Conservation (phyloP, 2,113 vertebrate genomes). For the Podilymbus podiceps region DNA sequence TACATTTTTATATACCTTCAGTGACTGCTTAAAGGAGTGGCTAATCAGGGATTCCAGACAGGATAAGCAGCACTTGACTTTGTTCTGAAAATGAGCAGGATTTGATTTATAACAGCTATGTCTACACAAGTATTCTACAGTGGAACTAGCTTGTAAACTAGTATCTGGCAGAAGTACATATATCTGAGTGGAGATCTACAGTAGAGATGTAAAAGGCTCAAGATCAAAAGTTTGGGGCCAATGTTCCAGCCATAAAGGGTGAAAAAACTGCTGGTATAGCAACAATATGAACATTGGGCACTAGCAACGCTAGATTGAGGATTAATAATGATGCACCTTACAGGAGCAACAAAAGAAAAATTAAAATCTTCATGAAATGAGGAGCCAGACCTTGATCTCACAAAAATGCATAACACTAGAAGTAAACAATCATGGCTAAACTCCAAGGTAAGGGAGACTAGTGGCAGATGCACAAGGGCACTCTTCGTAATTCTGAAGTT, state of each 20-base stretch:
- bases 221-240: background rate
- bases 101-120: background rate
- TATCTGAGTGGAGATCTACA: background rate
- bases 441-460: background rate
- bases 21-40: background rate
- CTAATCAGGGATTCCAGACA: background rate
- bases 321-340: background rate
- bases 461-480: background rate
- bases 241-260: background rate
- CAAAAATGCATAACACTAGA: background rate
- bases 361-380: background rate
- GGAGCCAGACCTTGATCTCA: background rate
- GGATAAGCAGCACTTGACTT: background rate
- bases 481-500: background rate
- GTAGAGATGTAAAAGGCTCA: background rate
- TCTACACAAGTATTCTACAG: background rate
- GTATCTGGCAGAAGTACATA: background rate
- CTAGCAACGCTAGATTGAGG: background rate
- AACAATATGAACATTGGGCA: background rate
- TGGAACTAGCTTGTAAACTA: background rate
- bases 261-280: background rate
- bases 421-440: background rate
- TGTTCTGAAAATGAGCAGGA: background rate
- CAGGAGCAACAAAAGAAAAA: background rate
- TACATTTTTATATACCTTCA: background rate